Conservation (phyloP, 1,140 invertebrate genomes). For the Cydia amplana region DNA sequence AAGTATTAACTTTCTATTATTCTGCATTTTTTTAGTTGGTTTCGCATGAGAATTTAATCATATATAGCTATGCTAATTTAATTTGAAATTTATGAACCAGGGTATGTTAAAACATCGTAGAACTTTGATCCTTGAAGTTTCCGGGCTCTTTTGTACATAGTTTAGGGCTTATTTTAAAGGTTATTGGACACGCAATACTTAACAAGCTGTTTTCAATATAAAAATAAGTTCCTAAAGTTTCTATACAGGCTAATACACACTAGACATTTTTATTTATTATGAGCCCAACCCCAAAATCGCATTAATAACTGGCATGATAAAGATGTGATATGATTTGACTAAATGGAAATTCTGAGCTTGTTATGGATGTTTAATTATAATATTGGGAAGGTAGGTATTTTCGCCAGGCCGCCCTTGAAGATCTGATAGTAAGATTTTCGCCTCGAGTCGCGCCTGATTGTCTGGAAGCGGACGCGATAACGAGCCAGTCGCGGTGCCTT, state of each 20-base stretch:
- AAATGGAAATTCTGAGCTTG: neutral
- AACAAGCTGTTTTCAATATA: too few species aligned
- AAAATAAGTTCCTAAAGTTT: too few species aligned
- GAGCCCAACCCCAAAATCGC: too few species aligned
- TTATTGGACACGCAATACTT: too few species aligned
- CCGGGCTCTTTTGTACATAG: too few species aligned
- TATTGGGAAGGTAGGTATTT: neutral
- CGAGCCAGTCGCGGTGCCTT: slow-evolving; percentile 50
- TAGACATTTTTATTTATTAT: too few species aligned
- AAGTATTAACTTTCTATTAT: neutral
- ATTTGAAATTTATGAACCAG: neutral
- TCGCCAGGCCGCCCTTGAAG: neutral
- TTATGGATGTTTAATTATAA: neutral
- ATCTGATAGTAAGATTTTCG: slow-evolving; percentile 44
- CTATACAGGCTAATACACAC: too few species aligned
- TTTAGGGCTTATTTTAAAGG: too few species aligned
- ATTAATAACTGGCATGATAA: too few species aligned
- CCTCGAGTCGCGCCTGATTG: slow-evolving; percentile 47
- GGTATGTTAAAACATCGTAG: neutral
- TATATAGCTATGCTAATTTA: neutral
- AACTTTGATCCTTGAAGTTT: neutral
- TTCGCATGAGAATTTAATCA: neutral
- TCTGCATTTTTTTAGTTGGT: neutral
- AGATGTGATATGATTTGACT: neutral
- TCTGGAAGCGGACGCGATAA: slow-evolving; percentile 53